Evolutionary conservation across 2,797 vertebrate genomes (phyloP).

Genomic region (Acipenser transmontanus): DNA sequence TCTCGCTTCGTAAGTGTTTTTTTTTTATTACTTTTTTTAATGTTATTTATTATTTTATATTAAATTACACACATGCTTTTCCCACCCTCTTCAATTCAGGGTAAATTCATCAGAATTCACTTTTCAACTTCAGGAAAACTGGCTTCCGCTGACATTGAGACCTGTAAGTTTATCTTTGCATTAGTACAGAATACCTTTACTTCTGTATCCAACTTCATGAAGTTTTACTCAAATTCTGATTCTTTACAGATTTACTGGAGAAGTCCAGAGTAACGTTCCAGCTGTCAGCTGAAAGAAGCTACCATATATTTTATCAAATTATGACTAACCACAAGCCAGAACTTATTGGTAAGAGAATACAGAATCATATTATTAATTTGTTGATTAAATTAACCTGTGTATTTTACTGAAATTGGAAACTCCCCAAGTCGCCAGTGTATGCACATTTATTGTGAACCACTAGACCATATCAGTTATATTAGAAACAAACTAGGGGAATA

Average conservation of each 20-base stretch:
- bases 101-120: constrained; percentile 78
- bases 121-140: constrained; percentile 69
- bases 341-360: constrained; percentile 56
- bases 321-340: constrained; percentile 70
- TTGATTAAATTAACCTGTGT: no score
- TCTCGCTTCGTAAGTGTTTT: not conserved
- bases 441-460: no score
- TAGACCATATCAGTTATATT: no score
- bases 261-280: no score
- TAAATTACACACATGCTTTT: not conserved
- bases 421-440: no score
- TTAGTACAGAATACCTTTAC: no score
- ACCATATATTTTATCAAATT: constrained; percentile 41
- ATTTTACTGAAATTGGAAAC: not conserved
- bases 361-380: not conserved
- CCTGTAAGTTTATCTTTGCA: constrained; percentile 55
- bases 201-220: no score
- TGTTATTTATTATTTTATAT: not conserved
- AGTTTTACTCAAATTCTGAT: no score
- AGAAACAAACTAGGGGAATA: no score
- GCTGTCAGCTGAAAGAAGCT: no score
- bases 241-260: no score
- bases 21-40: no score
- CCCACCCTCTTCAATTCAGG: constrained; percentile 36
- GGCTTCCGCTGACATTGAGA: constrained; percentile 73